These are phyloP conservation scores for Aphyosemion australe DNA, from an alignment of 2,113 vertebrate species.

Conservation along the genomic window DNA sequence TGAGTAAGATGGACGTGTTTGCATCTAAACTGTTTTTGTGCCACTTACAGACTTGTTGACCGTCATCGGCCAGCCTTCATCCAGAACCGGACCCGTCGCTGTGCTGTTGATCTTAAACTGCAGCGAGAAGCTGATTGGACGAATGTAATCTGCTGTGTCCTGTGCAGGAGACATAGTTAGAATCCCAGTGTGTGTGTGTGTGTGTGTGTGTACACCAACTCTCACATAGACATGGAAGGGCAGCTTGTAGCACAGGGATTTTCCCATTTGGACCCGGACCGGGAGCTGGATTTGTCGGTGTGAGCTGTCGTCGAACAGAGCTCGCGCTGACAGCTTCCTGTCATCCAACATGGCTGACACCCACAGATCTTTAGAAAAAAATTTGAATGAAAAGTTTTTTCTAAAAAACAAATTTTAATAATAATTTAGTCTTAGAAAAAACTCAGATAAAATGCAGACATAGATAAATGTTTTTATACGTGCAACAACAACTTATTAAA, in stretches of 20 bases:
- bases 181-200: not conserved
- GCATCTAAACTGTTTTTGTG: not conserved
- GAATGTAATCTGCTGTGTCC: slow-evolving; percentile 93
- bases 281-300: slow-evolving; percentile 79
- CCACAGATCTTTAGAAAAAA: slow-evolving; percentile 72
- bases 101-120: slow-evolving; percentile 84
- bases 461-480: too few relatives aligned
- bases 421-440: too few relatives aligned
- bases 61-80: slow-evolving; percentile 83
- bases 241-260: slow-evolving; percentile 79
- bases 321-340: slow-evolving; percentile 79
- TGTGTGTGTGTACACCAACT: not conserved
- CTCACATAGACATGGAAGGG: slow-evolving; percentile 92
- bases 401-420: not conserved
- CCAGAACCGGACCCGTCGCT: slow-evolving; percentile 84
- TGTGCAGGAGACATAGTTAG: slow-evolving; percentile 49
- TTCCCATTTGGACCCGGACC: slow-evolving; percentile 72
- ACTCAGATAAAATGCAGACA: too few relatives aligned
- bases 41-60: slow-evolving; percentile 84
- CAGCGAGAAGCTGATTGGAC: slow-evolving; percentile 87
- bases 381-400: slow-evolving; percentile 5
- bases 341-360: slow-evolving; percentile 88
- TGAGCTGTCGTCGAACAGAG: slow-evolving; percentile 85
- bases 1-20: too few relatives aligned
- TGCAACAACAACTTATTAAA: too few relatives aligned